Evolutionary conservation across 23 tunicate species (phyloP), one percentile per base, ranked within the genome.

Genomic region (Trididemnum clinides): DNA sequence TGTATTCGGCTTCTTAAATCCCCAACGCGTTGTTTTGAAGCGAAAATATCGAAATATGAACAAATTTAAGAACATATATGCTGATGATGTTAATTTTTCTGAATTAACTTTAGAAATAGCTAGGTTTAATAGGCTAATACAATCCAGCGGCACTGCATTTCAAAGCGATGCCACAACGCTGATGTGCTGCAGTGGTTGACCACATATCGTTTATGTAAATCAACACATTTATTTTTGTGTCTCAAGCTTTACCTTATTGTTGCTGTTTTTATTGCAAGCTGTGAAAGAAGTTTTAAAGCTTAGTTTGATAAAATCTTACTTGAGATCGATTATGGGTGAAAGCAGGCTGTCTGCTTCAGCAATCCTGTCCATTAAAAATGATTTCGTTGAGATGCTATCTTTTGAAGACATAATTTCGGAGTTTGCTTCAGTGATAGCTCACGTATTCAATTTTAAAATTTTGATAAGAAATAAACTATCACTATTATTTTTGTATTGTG

Each of bases 201-300:
- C 64, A 54, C 25, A 78, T 15, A 54, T 78, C 36, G 83, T 51
- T 78, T 78, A 78, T 54, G 66, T 78, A 66, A 54, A 51, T 78
- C 65, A 73, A 73, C 80, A 73, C 30, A 28, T 37, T 73, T 73
- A 73, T 73, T 12, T 38, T 2, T 73, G 37, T 7, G 39, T 54
- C 83, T 78, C 51, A 78, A 78, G 66, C 64, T 78, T 78, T 78
- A 78, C 66, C 83, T 78, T 19, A 78, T 66, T 78, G 65, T 78
- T 29, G 49, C 66, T 51, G 83, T 51, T 78, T 78, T 66, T 78
- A 78, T 78, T 51, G 66, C 83, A 78, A 78, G 83, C 66, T 23
- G 65, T 23, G 66, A 78, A 54, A 51, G 21, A 78, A 78, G 83
- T 31, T 78, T 78, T 66, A 78, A 51, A 78, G 23, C 66, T 78